These are phyloP conservation scores for Hippolais icterina DNA, from an alignment of 2,113 vertebrate genomes.

Conservation along the genomic window DNA sequence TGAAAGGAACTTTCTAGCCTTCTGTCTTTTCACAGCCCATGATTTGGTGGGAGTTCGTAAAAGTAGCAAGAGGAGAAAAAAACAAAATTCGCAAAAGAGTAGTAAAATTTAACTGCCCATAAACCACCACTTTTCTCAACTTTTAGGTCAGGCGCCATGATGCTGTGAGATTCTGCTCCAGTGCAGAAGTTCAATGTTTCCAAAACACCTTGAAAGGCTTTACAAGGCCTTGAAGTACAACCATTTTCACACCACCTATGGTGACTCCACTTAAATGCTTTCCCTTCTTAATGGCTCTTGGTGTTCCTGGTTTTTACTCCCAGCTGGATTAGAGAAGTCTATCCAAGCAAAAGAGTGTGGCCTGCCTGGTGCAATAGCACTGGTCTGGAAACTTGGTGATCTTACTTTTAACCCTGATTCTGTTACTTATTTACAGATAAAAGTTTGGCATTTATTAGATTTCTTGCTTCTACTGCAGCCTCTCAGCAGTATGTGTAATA, in stretches of 20 bases:
- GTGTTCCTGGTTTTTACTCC: neutral
- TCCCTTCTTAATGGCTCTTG: neutral
- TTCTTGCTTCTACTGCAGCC: neutral
- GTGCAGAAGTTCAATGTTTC: neutral
- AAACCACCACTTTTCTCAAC: constrained; percentile 8
- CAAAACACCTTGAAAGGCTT: constrained; percentile 35
- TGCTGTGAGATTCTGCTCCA: constrained; percentile 6
- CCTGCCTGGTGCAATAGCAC: neutral
- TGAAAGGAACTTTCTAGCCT: neutral
- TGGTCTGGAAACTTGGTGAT: neutral
- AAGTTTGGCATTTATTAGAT: neutral
- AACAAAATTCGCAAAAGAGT: neutral
- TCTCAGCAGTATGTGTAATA: neutral
- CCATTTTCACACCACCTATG: neutral
- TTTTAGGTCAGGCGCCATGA: constrained; percentile 35
- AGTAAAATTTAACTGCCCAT: constrained; percentile 67
- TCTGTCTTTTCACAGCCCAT: neutral
- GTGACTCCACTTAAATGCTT: neutral
- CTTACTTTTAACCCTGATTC: neutral
- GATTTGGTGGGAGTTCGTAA: neutral
- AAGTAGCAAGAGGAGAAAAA: neutral
- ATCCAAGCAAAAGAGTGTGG: neutral
- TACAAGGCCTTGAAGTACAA: constrained; percentile 11
- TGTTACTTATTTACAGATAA: neutral
- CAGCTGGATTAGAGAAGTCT: neutral